Evolutionary conservation across 2,113 vertebrate genomes (phyloP), one percentile per base, ranked within the genome.

Genomic region (Pseudolaguvia tuberculata): DNA sequence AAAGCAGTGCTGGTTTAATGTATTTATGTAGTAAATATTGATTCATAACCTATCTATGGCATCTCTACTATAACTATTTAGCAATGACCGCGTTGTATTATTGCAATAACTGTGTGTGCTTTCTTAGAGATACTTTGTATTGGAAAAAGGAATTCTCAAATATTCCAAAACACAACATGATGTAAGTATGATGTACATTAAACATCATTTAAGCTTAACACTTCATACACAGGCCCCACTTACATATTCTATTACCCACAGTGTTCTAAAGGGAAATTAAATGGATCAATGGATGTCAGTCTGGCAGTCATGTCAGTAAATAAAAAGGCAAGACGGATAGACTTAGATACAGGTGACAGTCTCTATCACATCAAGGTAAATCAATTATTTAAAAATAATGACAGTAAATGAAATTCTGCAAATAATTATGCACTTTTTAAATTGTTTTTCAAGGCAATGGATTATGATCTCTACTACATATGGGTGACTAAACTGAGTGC

Each of bases 271-370:
- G 96, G 94, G 55, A 98, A 96, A 70, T 89, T 96, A 25, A 94
- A 92, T 0, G 96, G 96, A 0, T 93, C 94, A 66, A 88, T 98
- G 11, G 92, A 98, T 0, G 84, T 98, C 86, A 93, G 96, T 52
- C 83, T 93, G 5, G 93, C 96, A 0, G 95, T 97, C 78, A 94
- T 98, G 94, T 97, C 95, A 17, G 82, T 98, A 85, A 98, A 98
- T 84, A 95, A 92, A 87, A 97, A 95, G 83, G 91, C 94, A 0
- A 93, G 94, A 79, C 90, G 94, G 57, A 92, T 98, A 0, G 95
- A 98, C 80, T 88, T 98, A 79, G 96, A 98, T 77, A 93, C 93
- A 0, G 96, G 96, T 82, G 92, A 98, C 83, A 95, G 91, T 84
- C 92, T 98, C 51, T 98, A 95, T 86, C 96, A 98, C 86, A 89